Conservation (phyloP, 2,888 invertebrate species). For the Artemia sinica region DNA sequence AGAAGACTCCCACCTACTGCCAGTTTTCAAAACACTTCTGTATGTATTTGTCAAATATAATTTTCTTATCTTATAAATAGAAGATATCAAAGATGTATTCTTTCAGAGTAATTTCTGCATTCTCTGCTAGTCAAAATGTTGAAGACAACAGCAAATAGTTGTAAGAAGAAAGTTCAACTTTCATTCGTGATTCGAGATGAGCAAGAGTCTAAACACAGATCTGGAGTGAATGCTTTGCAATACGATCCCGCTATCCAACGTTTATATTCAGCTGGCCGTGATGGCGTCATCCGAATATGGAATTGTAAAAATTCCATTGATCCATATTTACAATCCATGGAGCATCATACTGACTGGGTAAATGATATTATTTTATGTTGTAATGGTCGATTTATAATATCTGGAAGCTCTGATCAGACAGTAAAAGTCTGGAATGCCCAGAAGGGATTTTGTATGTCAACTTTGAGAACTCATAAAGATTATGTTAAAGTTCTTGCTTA, state of each 20-base stretch:
- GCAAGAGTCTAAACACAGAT: constrained; percentile 78
- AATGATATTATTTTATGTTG: constrained; percentile 97
- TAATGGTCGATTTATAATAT: constrained; percentile 90
- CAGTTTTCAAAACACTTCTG: no score
- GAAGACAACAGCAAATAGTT: not conserved
- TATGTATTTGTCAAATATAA: no score
- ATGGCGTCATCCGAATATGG: constrained; percentile 90
- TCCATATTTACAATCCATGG: constrained; percentile 85
- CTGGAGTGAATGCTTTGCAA: constrained; percentile 88
- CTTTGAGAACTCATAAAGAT: constrained; percentile 89
- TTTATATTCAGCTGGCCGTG: constrained; percentile 87
- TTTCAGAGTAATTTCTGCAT: no score
- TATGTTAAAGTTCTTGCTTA: constrained; percentile 96
- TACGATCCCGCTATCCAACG: constrained; percentile 69
- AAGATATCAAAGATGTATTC: no score
- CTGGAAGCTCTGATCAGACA: constrained; percentile 96
- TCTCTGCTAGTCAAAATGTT: not conserved
- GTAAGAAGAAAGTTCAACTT: constrained; percentile 42
- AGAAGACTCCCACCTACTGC: no score
- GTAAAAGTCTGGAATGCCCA: constrained; percentile 99
- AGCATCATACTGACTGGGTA: constrained; percentile 99
- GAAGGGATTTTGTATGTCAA: constrained; percentile 98
- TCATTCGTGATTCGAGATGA: constrained; percentile 96
- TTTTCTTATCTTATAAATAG: no score
- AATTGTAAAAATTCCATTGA: constrained; percentile 47